Percentiles rank a stretch among this genome's conserved stretches.
These are phyloP conservation scores for Globodera rostochiensis DNA, from an alignment of 1,140 invertebrate species.

Conservation along the genomic window DNA sequence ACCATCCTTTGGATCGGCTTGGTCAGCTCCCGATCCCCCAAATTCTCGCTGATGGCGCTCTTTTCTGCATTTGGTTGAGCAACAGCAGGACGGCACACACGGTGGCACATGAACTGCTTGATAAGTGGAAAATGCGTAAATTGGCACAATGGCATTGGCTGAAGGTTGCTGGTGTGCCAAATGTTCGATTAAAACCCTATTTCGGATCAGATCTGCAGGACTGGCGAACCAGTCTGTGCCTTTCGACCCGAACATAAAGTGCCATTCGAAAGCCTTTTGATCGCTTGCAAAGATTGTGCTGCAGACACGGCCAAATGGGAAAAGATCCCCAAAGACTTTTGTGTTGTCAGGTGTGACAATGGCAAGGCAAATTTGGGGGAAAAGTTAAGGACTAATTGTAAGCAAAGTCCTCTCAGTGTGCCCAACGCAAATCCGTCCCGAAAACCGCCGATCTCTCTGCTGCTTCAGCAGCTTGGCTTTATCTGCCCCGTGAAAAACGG, in stretches of 20 bases:
- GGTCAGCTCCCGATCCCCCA: slow-evolving; percentile 20
- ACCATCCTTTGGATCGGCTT: slow-evolving; percentile 25
- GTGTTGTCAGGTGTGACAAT: slow-evolving; percentile 11
- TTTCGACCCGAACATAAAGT: slow-evolving; percentile 78
- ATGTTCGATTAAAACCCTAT: slow-evolving; percentile 41
- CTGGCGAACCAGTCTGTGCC: slow-evolving; percentile 74
- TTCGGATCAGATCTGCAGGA: slow-evolving; percentile 73
- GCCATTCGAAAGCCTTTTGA: slow-evolving; percentile 79
- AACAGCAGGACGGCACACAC: slow-evolving; percentile 66
- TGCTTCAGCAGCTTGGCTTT: slow-evolving; percentile 73
- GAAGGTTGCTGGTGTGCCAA: slow-evolving; percentile 70
- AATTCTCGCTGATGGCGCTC: slow-evolving; percentile 26
- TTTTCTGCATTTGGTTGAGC: slow-evolving; percentile 54
- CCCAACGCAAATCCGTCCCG: slow-evolving; percentile 88
- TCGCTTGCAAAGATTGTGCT: slow-evolving; percentile 71
- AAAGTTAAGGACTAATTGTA: not conserved
- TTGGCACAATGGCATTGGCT: slow-evolving; percentile 82
- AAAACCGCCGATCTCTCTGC: slow-evolving; percentile 78
- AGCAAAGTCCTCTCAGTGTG: slow-evolving; percentile 75
- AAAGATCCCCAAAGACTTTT: slow-evolving; percentile 13
- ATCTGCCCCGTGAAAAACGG: slow-evolving; percentile 69
- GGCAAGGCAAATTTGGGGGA: slow-evolving; percentile 22
- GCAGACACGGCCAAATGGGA: not conserved
- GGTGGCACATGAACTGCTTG: slow-evolving; percentile 74
- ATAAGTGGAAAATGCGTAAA: slow-evolving; percentile 76